phyloP scores from a whole-genome alignment of 37 sponge, comb jelly and placozoan genomes.

The Ianthella basta region DNA sequence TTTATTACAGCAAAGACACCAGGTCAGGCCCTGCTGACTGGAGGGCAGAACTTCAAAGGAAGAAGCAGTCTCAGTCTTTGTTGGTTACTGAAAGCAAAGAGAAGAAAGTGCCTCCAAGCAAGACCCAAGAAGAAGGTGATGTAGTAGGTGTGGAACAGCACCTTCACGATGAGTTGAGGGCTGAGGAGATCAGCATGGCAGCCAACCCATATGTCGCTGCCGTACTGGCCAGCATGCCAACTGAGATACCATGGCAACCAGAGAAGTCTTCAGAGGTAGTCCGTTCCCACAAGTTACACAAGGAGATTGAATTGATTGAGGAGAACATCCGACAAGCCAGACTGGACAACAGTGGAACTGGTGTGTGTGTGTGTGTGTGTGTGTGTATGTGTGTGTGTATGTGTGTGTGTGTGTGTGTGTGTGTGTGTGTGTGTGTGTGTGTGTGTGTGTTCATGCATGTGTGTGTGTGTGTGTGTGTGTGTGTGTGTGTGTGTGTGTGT shows the following conservation, averaged over 20 bases:
- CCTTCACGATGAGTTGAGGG: no score
- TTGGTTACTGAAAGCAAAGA: no score
- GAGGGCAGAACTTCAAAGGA: neutral
- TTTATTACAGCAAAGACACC: no score
- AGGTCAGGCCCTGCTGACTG: no score
- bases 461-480: neutral
- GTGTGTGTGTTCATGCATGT: constrained; percentile 15
- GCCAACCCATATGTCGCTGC: constrained; percentile 1
- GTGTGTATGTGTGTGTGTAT: neutral
- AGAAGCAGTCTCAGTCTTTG: neutral
- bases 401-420: neutral
- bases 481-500: neutral
- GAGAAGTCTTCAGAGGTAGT: no score
- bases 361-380: neutral
- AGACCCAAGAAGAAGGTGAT: neutral
- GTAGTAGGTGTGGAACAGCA: no score
- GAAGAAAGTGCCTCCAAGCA: neutral
- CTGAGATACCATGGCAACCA: neutral
- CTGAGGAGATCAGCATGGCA: neutral
- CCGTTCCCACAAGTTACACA: constrained; percentile 10
- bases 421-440: constrained; percentile 29
- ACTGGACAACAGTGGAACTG: no score
- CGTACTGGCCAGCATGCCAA: constrained; percentile 26
- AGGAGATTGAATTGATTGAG: no score
- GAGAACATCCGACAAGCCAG: neutral